A percentile compares a stretch with the other conserved stretches of the same genome.
Evolutionary conservation across 2,888 invertebrate genomes (phyloP).

Genomic region (Mimumesa dahlbomi): DNA sequence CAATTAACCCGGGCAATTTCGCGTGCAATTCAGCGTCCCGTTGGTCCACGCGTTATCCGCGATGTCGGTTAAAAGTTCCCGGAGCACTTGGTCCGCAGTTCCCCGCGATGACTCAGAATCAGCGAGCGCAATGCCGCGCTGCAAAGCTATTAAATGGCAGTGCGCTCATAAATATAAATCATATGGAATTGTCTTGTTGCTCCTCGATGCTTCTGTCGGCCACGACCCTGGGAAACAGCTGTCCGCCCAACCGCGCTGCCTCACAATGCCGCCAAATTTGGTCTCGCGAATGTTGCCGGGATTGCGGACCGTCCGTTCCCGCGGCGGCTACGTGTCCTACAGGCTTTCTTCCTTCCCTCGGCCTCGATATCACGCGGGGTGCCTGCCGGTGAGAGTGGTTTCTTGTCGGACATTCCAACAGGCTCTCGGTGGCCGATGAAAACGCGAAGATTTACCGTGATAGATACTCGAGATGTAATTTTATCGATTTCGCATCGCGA

Average conservation of each 20-base stretch:
- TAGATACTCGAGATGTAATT: too few relatives aligned
- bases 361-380: slow-evolving; percentile 5
- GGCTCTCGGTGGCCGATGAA: neutral
- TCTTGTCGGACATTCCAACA: slow-evolving; percentile 40
- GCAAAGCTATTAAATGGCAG: slow-evolving; percentile 75
- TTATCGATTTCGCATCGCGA: too few relatives aligned
- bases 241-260: slow-evolving; percentile 61
- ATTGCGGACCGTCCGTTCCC: slow-evolving; percentile 62
- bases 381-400: slow-evolving; percentile 36
- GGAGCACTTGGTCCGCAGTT: slow-evolving; percentile 30
- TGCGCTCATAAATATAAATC: slow-evolving; percentile 78
- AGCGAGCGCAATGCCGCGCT: slow-evolving; percentile 61
- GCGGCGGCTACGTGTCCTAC: slow-evolving; percentile 44
- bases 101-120: slow-evolving; percentile 60
- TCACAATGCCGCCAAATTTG: slow-evolving; percentile 71
- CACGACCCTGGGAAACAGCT: slow-evolving; percentile 72
- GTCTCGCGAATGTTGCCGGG: slow-evolving; percentile 65
- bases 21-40: too few relatives aligned
- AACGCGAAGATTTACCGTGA: too few relatives aligned
- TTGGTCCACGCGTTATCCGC: slow-evolving; percentile 9
- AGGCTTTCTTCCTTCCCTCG: slow-evolving; percentile 10
- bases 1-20: too few relatives aligned
- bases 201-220: slow-evolving; percentile 53
- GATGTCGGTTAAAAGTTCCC: slow-evolving; percentile 38
- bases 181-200: slow-evolving; percentile 74